These are phyloP conservation scores for Botia kubotai DNA, from an alignment of 2,797 vertebrate species.

Conservation along the genomic window DNA sequence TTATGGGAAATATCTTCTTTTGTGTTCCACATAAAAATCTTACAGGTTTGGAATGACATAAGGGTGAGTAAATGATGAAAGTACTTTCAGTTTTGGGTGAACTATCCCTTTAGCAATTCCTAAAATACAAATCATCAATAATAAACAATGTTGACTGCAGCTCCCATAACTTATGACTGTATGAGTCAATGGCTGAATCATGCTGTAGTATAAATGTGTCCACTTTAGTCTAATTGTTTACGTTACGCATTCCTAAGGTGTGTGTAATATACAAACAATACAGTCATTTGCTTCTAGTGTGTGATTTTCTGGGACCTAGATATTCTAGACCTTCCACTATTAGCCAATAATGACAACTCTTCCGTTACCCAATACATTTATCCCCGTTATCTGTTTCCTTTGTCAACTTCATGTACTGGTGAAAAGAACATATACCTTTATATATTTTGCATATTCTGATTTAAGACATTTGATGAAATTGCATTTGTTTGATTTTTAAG, in stretches of 20 bases:
- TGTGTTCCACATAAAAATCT: no score
- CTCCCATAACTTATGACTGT: neutral
- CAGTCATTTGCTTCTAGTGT: constrained; percentile 18
- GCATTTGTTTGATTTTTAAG: no score
- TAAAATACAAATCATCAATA: neutral
- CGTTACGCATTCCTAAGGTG: constrained; percentile 1
- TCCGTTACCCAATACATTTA: neutral
- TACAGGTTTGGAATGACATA: no score
- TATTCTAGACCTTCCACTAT: constrained; percentile 4
- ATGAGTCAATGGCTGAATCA: neutral
- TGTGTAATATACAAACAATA: constrained; percentile 16
- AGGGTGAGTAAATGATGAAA: no score
- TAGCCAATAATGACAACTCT: constrained; percentile 22
- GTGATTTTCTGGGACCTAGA: constrained; percentile 9
- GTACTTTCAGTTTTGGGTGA: no score
- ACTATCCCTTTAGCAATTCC: neutral
- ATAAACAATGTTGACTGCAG: neutral
- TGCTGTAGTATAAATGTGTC: neutral
- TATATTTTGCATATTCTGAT: no score
- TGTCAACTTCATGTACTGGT: neutral
- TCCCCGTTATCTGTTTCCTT: constrained; percentile 15
- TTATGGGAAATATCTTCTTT: no score
- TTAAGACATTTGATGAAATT: no score
- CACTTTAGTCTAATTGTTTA: neutral
- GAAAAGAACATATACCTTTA: neutral